Percentiles rank a stretch among this genome's conserved stretches.
These are phyloP conservation scores for Ictalurus punctatus DNA, from an alignment of 2,113 vertebrate species.

Conservation along the genomic window DNA sequence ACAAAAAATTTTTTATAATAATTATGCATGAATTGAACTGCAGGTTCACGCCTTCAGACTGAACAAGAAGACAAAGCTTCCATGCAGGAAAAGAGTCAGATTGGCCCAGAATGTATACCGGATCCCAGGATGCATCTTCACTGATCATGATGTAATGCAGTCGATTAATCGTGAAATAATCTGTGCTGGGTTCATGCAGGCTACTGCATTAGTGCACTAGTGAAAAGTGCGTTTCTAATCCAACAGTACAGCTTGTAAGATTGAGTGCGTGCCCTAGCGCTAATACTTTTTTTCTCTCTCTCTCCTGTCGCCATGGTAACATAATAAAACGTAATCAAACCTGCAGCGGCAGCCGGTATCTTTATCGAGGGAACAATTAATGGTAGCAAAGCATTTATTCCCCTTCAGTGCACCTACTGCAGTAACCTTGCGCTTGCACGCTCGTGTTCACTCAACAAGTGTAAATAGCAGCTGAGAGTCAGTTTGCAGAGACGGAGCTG, in stretches of 20 bases:
- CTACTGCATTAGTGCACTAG: constrained; percentile 25
- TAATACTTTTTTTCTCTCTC: background rate
- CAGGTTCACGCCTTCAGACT: constrained; percentile 16
- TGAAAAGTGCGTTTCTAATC: background rate
- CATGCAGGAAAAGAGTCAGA: constrained; percentile 14
- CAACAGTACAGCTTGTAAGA: background rate
- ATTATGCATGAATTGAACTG: constrained; percentile 10
- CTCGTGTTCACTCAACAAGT: constrained; percentile 61
- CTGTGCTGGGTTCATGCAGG: background rate
- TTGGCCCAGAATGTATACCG: background rate
- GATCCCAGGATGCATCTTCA: background rate
- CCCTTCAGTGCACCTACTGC: constrained; percentile 25
- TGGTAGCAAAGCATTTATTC: background rate
- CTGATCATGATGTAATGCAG: constrained; percentile 30
- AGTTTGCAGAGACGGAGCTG: constrained; percentile 21
- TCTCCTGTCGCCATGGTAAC: constrained; percentile 16
- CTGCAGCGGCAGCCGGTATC: background rate
- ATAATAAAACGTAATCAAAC: constrained; percentile 19
- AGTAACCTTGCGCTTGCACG: constrained; percentile 37
- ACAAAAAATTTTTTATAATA: background rate
- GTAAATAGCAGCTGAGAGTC: constrained; percentile 45
- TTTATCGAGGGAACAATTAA: constrained; percentile 6
- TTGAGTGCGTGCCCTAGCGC: background rate
- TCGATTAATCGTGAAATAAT: constrained; percentile 20
- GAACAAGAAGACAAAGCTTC: constrained; percentile 11